These are phyloP conservation scores for Danio albolineatus DNA, from an alignment of 2,797 vertebrate species.

Conservation along the genomic window DNA sequence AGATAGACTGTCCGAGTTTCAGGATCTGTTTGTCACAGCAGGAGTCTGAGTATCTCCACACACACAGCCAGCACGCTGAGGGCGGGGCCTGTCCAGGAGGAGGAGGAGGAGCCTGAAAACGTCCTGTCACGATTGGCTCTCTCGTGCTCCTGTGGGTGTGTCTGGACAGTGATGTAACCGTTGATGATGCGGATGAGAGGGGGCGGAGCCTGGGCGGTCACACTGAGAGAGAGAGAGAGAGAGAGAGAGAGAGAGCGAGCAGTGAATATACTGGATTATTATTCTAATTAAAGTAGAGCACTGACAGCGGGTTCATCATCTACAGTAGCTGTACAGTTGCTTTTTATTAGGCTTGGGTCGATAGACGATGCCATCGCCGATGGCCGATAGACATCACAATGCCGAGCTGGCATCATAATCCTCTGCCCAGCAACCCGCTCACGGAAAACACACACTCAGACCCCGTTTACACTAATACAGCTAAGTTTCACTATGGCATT, in stretches of 20 bases:
- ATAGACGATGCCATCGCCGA: no score
- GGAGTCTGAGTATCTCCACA: constrained; percentile 23
- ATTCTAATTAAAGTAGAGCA: no score
- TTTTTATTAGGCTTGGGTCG: no score
- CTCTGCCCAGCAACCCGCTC: no score
- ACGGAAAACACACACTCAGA: no score
- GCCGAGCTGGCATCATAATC: no score
- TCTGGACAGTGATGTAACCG: constrained; percentile 81
- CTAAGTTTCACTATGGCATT: no score
- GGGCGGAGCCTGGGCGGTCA: constrained; percentile 73
- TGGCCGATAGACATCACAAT: no score
- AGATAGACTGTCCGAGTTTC: not conserved
- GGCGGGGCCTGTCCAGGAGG: constrained; percentile 20
- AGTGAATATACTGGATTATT: not conserved
- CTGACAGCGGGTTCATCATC: no score
- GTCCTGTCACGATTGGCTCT: constrained; percentile 62
- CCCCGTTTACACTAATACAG: no score
- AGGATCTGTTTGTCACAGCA: not conserved
- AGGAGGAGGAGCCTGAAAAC: constrained; percentile 57
- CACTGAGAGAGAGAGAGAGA: constrained; percentile 68
- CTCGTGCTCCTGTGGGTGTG: constrained; percentile 58
- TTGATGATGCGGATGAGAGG: constrained; percentile 83
- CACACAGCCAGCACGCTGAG: constrained; percentile 17
- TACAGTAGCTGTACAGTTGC: no score
- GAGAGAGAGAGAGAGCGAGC: constrained; percentile 18